Base-by-base conservation (phyloP, 2,888 invertebrate genomes). In the Helleia helle region DNA sequence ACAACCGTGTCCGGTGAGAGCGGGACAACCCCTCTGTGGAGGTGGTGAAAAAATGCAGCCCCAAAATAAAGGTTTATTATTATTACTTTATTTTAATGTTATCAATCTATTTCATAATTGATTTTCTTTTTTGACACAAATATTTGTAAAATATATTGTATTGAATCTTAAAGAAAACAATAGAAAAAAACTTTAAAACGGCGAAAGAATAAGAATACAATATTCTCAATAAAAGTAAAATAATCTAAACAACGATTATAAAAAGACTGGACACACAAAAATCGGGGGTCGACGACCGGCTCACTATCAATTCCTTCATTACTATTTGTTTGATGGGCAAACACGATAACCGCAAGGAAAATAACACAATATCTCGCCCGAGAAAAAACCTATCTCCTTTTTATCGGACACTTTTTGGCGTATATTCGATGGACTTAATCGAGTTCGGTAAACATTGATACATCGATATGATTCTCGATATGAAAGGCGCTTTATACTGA, bases 301-400 rank as follows among this genome's bases (percentile, higher is more conserved):
- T 22, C 60, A 62, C 71, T 75, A 73, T 76, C 76, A 66, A 62
- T 72, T 71, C 75, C 62, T 73, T 75, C 74, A 76, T 76, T 73
- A 71, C 71, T 71, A 56, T 73, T 74, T 71, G 60, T 64, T 50
- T 56, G 51, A 58, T 65, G 72, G 72, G 76, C 66, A 77, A 72
- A 72, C 60, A 72, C 55, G 76, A 74, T 80, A 77, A 67, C 65
- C 57, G 54, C 65, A 72, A 65, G 65, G 71, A 73, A 74, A 73
- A 67, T 73, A 60, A 66, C 67, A 71, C 66, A 71, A 71, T 72
- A 69, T 74, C 68, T 64, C 56, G 59, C 14, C 31, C 39, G 51
- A 58, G 71, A 71, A 69, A 73, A 69, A 77, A 45, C 48, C 38
- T 53, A 51, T 50, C 49, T 48, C 42, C n/a, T 25, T 38, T 67